These are phyloP conservation scores for Nasonovia ribisnigri DNA, from an alignment of 2,888 invertebrate species.

Conservation along the genomic window DNA sequence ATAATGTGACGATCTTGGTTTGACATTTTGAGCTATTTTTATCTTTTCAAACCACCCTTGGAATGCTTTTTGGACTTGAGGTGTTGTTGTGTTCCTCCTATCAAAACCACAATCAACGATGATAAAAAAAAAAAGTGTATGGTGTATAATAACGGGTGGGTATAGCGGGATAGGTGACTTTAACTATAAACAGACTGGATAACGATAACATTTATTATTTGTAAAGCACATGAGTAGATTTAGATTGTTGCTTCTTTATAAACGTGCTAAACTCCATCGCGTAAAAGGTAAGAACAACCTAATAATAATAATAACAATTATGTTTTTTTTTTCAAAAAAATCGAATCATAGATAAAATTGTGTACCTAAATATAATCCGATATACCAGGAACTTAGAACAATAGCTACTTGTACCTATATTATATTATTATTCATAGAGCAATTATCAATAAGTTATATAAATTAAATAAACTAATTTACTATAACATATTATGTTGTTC, in stretches of 20 bases:
- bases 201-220: neutral
- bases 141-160: neutral
- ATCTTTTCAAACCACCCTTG: neutral
- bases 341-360: neutral
- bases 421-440: neutral
- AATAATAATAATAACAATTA: neutral
- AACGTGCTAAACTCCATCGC: neutral
- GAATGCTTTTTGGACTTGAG: slow-evolving; percentile 19
- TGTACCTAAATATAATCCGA: neutral
- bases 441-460: neutral
- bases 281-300: slow-evolving; percentile 37
- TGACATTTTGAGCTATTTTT: neutral
- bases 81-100: neutral
- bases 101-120: neutral
- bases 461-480: neutral
- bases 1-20: neutral
- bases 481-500: neutral
- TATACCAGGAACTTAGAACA: neutral
- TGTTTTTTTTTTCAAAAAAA: neutral
- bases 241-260: slow-evolving; percentile 16
- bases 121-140: neutral
- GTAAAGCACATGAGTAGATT: slow-evolving; percentile 45
- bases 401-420: neutral
- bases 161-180: slow-evolving; percentile 31
- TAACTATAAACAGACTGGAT: slow-evolving; percentile 44